phyloP scores from a whole-genome alignment of 2,888 invertebrate genomes.

The Drosophila testacea region DNA sequence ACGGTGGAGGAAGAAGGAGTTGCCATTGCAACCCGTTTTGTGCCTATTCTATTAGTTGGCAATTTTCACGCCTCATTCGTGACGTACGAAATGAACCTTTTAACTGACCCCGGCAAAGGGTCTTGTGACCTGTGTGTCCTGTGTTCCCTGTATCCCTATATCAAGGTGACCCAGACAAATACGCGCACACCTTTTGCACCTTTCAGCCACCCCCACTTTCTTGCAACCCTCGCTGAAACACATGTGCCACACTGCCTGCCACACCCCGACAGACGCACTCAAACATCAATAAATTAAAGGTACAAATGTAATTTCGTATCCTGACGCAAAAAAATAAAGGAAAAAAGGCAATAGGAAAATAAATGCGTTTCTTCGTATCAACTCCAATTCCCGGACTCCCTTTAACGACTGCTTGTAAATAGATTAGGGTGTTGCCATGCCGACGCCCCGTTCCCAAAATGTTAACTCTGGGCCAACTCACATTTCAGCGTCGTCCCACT shows the following conservation, averaged over 20 bases:
- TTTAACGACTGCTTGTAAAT: slow-evolving; percentile 58
- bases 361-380: slow-evolving; percentile 52
- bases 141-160: slow-evolving; percentile 10
- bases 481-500: slow-evolving; percentile 29
- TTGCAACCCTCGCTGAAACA: slow-evolving; percentile 41
- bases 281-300: slow-evolving; percentile 78
- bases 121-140: slow-evolving; percentile 4
- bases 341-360: slow-evolving; percentile 47
- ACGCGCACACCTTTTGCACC: slow-evolving; percentile 43
- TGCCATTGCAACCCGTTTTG: slow-evolving; percentile 42
- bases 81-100: slow-evolving; percentile 52
- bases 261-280: slow-evolving; percentile 50
- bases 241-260: slow-evolving; percentile 39
- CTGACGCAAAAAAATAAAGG: slow-evolving; percentile 34
- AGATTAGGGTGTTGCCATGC: slow-evolving; percentile 76
- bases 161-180: slow-evolving; percentile 51
- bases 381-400: slow-evolving; percentile 39
- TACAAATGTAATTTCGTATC: slow-evolving; percentile 75
- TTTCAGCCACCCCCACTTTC: slow-evolving; percentile 21
- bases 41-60: slow-evolving; percentile 70
- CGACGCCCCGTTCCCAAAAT: slow-evolving; percentile 45
- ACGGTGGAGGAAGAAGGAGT: background rate
- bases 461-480: slow-evolving; percentile 22
- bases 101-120: slow-evolving; percentile 42
- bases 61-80: slow-evolving; percentile 70